Percentiles rank a stretch among this genome's conserved stretches.
Conservation (phyloP, 2,888 invertebrate genomes). For the Atrina japonica region DNA sequence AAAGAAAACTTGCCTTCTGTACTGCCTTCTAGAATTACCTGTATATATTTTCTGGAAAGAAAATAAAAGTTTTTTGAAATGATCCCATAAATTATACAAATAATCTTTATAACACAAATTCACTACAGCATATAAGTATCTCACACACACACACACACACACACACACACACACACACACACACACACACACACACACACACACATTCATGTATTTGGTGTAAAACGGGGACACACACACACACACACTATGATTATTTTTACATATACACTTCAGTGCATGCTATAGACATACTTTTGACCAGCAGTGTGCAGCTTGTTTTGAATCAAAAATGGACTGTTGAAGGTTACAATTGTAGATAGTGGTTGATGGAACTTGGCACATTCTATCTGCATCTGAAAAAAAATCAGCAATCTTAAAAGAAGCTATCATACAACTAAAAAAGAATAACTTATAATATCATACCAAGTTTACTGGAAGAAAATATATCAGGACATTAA, state of each 20-base stretch:
- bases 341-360: constrained; percentile 89
- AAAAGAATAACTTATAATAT: no score
- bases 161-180: no score
- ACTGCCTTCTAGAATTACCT: constrained; percentile 82
- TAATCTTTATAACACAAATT: background rate
- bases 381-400: constrained; percentile 87
- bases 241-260: no score
- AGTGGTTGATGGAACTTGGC: constrained; percentile 88
- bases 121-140: background rate
- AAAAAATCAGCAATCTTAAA: no score
- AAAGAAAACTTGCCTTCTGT: constrained; percentile 59
- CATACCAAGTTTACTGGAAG: no score
- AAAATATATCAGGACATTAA: no score
- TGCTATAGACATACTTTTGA: constrained; percentile 64
- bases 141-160: no score
- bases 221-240: background rate
- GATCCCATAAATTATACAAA: background rate
- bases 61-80: no score
- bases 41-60: constrained; percentile 87
- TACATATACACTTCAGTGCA: no score
- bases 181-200: no score
- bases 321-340: constrained; percentile 90
- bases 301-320: constrained; percentile 89
- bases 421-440: no score
- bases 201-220: background rate